Base-by-base conservation (phyloP, 1,140 invertebrate genomes). In the Chrysoperla carnea region DNA sequence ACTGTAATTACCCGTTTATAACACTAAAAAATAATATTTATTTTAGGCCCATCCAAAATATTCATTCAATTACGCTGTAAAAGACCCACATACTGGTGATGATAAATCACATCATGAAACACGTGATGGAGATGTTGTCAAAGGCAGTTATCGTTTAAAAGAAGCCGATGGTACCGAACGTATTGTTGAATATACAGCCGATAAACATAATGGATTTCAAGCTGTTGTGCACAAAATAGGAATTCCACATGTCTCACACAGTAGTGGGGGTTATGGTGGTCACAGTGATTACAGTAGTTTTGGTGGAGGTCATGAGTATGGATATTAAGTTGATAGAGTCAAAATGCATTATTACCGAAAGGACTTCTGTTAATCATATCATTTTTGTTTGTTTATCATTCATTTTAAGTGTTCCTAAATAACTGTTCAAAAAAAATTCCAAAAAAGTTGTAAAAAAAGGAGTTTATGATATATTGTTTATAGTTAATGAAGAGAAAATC, bases 21-120 rank as follows among this genome's bases (percentile, higher is more conserved):
- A n/a, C n/a, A n/a, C n/a, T n/a, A n/a, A n/a, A 23, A 23, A 3
- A 23, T 23, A 23, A 3, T 23, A 23, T 11, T 33, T 33, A 33
- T 33, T 40, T 44, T 38, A 61, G 57, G 59, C 60, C 6, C 58
- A 58, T 12, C 77, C 75, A 46, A 69, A 70, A 46, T 80, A 80
- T 55, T 65, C 69, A 46, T 78, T 75, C 51, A 75, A 73, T 50
- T 80, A 80, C 51, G 70, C 70, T 7, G 73, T 80, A 13, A 64
- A 72, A 46, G 77, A 81, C 53, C 67, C 69, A 39, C 68, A 73
- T 57, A 81, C 70, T 31, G 73, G 78, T 48, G 73, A 76, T 52
- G 67, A 71, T 42, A 75, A 76, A 61, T 69, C 64, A 54, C 72
- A 75, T 47, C 68, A 69, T 61, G 73, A 75, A 50, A 57, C 62